Conservation (phyloP, 1,140 invertebrate species). For the Drosophila sturtevanti region DNA sequence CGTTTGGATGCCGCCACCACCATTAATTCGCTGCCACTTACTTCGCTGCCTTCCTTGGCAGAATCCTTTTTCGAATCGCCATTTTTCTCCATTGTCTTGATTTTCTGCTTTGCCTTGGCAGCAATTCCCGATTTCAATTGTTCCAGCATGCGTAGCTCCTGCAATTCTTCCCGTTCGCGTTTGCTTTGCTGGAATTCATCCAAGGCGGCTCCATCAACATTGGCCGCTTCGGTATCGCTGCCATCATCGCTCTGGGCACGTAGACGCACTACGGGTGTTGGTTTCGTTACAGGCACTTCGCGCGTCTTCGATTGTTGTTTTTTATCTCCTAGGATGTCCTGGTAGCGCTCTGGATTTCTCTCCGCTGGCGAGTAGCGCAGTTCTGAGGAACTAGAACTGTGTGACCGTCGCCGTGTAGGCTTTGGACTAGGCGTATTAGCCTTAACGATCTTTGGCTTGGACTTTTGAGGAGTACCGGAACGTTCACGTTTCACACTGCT, state of each 20-base stretch:
- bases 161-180: slow-evolving; percentile 67
- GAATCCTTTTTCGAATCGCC: slow-evolving; percentile 57
- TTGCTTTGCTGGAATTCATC: slow-evolving; percentile 83
- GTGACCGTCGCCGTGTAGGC: slow-evolving; percentile 42
- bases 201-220: slow-evolving; percentile 32
- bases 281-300: slow-evolving; percentile 43
- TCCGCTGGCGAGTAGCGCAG: slow-evolving; percentile 87
- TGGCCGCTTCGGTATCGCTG: slow-evolving; percentile 82
- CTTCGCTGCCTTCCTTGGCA: slow-evolving; percentile 58
- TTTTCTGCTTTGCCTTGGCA: slow-evolving; percentile 85
- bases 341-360: slow-evolving; percentile 86
- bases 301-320: slow-evolving; percentile 39
- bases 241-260: slow-evolving; percentile 86
- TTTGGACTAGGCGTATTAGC: slow-evolving; percentile 52
- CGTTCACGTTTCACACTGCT: slow-evolving; percentile 40
- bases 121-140: slow-evolving; percentile 86
- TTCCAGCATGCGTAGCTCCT: slow-evolving; percentile 86
- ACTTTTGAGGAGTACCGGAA: slow-evolving; percentile 36
- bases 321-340: slow-evolving; percentile 84
- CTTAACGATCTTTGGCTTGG: slow-evolving; percentile 41
- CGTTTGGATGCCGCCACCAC: slow-evolving; percentile 57
- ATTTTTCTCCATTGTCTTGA: slow-evolving; percentile 84
- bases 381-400: slow-evolving; percentile 64
- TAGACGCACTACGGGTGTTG: slow-evolving; percentile 85
- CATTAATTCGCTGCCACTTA: slow-evolving; percentile 58